Percentiles rank a stretch among this genome's conserved stretches.
Evolutionary conservation across 2,113 vertebrate genomes (phyloP).

Genomic region (Gobio gobio): DNA sequence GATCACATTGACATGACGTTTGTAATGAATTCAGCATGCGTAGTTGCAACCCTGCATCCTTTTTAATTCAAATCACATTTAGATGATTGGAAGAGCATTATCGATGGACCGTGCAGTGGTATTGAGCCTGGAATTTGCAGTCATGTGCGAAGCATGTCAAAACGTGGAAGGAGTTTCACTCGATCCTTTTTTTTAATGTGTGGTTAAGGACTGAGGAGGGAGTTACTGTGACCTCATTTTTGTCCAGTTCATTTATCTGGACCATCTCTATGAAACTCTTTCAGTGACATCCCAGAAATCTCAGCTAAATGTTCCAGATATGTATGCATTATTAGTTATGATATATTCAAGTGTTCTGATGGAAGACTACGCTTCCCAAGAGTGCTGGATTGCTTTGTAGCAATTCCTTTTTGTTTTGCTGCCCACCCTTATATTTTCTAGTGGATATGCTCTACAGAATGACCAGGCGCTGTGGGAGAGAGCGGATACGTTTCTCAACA

Average conservation of each 20-base stretch:
- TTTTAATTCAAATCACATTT: constrained; percentile 69
- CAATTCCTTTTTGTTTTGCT: constrained; percentile 20
- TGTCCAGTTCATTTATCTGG: constrained; percentile 37
- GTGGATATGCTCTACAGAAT: constrained; percentile 46
- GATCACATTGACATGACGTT: constrained; percentile 45
- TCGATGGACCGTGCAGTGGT: constrained; percentile 55
- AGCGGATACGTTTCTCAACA: constrained; percentile 51
- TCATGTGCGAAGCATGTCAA: constrained; percentile 63
- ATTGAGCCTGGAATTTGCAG: constrained; percentile 56
- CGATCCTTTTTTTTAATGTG: not conserved
- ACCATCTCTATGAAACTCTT: not conserved
- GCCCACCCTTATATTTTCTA: not conserved
- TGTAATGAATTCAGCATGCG: constrained; percentile 66
- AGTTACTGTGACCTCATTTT: constrained; percentile 9
- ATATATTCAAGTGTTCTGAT: constrained; percentile 38
- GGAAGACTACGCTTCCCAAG: constrained; percentile 28
- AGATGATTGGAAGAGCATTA: constrained; percentile 58
- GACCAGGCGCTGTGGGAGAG: constrained; percentile 11
- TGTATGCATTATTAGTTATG: constrained; percentile 53
- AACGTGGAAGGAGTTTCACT: constrained; percentile 43
- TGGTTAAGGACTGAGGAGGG: constrained; percentile 5
- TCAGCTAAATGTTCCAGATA: constrained; percentile 32
- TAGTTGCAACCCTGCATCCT: constrained; percentile 60
- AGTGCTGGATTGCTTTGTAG: constrained; percentile 29
- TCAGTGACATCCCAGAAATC: not conserved